Evolutionary conservation across 2,888 invertebrate genomes (phyloP).

Genomic region (Lysandra bellargus): DNA sequence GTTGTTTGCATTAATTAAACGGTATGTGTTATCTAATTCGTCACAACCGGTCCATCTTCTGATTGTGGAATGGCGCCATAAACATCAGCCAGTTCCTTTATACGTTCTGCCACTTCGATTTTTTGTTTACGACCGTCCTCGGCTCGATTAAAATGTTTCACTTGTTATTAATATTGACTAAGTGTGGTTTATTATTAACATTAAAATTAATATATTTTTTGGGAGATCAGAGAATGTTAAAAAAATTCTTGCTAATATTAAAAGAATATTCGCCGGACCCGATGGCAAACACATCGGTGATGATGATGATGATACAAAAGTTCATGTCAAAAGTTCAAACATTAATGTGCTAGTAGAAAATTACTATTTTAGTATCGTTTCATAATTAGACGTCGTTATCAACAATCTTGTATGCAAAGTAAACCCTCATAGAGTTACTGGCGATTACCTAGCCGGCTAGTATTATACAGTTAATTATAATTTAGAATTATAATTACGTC

Average conservation of each 20-base stretch:
- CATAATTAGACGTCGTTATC: conserved; percentile 12
- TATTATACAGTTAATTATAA: conserved; percentile 33
- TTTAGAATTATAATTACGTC: conserved; percentile 45
- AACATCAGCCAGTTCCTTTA: conserved; percentile 12
- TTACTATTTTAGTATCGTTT: conserved; percentile 1
- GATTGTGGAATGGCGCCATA: conserved; percentile 28
- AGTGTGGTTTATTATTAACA: neutral
- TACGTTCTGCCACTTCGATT: conserved; percentile 17
- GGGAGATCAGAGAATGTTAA: neutral
- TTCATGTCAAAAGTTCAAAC: conserved; percentile 14
- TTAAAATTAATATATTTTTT: neutral
- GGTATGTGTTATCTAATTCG: conserved; percentile 29
- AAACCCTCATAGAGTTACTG: neutral
- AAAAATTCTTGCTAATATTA: neutral
- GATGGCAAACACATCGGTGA: neutral
- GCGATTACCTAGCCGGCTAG: conserved; percentile 20
- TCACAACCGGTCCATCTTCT: conserved; percentile 28
- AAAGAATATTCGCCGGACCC: neutral
- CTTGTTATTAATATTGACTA: neutral
- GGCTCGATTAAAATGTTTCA: conserved; percentile 17
- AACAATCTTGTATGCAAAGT: conserved; percentile 21
- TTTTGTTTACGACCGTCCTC: conserved; percentile 20
- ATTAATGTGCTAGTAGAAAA: conserved; percentile 1
- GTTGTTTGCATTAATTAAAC: conserved; percentile 31
- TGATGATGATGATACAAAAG: neutral